phyloP scores from a whole-genome alignment of 2,888 invertebrate genomes.

The Germaria angustata region DNA sequence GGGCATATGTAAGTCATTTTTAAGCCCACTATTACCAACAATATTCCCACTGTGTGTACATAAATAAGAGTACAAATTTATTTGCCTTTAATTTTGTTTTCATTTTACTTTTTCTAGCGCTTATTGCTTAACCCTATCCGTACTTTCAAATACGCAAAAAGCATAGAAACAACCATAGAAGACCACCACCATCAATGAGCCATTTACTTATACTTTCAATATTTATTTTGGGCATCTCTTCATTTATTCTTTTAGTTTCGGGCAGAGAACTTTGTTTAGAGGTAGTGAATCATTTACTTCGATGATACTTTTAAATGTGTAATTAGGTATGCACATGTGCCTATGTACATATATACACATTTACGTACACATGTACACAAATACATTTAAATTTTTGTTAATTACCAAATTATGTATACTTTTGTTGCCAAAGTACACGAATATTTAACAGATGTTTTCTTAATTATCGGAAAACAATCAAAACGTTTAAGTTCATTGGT shows the following conservation, averaged over 20 bases:
- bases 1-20: not conserved
- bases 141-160: conserved; percentile 31
- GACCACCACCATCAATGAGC: conserved; percentile 37
- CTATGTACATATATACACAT: not conserved
- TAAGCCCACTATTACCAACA: not conserved
- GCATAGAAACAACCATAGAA: not conserved
- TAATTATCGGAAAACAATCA: conserved; percentile 43
- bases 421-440: not conserved
- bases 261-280: conserved; percentile 15
- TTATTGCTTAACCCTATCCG: conserved; percentile 44
- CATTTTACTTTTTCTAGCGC: conserved; percentile 22
- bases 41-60: not conserved
- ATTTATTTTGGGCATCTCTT: conserved; percentile 10
- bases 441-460: conserved; percentile 23
- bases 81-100: conserved; percentile 14
- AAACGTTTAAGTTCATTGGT: conserved; percentile 34
- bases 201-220: conserved; percentile 28
- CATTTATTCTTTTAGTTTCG: not conserved
- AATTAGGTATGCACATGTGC: conserved; percentile 2
- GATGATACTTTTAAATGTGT: conserved; percentile 41
- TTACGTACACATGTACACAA: not conserved
- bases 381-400: conserved; percentile 1
- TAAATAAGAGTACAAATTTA: not conserved
- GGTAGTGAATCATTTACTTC: conserved; percentile 9
- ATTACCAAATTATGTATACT: conserved; percentile 8